Percentiles rank a stretch among this genome's conserved stretches.
These are phyloP conservation scores for Ctenomys sociabilis DNA, from an alignment of 2,113 vertebrate species.

Conservation along the genomic window DNA sequence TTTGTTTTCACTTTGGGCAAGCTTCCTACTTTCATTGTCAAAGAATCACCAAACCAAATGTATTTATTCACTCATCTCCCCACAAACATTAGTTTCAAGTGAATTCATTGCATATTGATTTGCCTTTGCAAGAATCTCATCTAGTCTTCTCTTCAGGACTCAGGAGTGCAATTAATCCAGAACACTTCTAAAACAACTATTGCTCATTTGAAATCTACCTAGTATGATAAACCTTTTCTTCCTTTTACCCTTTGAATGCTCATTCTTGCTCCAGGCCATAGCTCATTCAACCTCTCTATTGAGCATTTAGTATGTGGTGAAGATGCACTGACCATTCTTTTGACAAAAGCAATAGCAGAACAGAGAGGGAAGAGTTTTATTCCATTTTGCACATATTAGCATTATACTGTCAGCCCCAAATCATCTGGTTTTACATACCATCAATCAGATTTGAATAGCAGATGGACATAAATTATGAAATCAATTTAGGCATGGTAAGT, in stretches of 20 bases:
- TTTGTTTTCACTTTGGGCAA: background rate
- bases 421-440: background rate
- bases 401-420: background rate
- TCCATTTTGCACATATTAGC: background rate
- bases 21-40: background rate
- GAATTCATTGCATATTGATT: background rate
- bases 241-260: slow-evolving; percentile 32
- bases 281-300: slow-evolving; percentile 30
- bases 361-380: background rate
- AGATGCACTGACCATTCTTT: slow-evolving; percentile 25
- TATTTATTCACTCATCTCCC: background rate
- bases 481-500: background rate
- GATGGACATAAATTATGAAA: background rate
- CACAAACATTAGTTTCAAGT: background rate
- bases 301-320: background rate
- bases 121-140: slow-evolving; percentile 17
- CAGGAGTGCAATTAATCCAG: background rate
- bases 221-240: background rate
- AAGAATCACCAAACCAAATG: slow-evolving; percentile 24
- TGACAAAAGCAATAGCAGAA: slow-evolving; percentile 20
- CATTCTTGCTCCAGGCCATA: background rate
- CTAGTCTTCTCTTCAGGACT: background rate
- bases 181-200: slow-evolving; percentile 1
- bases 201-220: slow-evolving; percentile 47
- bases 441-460: background rate